These are phyloP conservation scores for Aphidius colemani DNA, from an alignment of 2,888 invertebrate species.

Conservation along the genomic window DNA sequence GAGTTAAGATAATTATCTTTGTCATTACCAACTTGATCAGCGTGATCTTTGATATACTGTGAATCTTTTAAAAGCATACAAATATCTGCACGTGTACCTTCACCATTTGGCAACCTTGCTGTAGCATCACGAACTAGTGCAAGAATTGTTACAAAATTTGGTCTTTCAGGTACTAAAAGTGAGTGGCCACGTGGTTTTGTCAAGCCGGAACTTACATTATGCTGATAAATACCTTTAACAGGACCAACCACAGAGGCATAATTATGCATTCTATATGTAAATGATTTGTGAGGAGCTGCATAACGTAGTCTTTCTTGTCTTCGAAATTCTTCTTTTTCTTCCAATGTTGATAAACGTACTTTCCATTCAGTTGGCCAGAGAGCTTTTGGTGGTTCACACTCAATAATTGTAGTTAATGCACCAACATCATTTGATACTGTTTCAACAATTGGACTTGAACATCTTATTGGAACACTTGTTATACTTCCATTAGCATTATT, in stretches of 20 bases:
- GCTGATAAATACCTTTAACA: conserved; percentile 78
- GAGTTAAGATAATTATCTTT: conserved; percentile 74
- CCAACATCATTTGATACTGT: conserved; percentile 45
- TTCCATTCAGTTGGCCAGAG: conserved; percentile 82
- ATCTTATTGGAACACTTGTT: conserved; percentile 36
- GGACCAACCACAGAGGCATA: conserved; percentile 84
- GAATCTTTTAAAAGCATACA: conserved; percentile 84
- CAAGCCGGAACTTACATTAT: conserved; percentile 59
- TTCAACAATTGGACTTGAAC: conserved; percentile 48
- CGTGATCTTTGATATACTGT: conserved; percentile 65
- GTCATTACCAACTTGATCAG: conserved; percentile 47
- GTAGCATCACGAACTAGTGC: conserved; percentile 93
- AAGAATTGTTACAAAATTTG: conserved; percentile 88
- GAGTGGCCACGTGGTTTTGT: conserved; percentile 80
- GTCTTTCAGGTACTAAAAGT: conserved; percentile 79
- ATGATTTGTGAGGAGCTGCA: conserved; percentile 87
- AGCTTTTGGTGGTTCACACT: conserved; percentile 61
- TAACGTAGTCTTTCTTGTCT: conserved; percentile 83
- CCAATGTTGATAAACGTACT: conserved; percentile 76
- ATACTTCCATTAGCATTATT: conserved; percentile 36
- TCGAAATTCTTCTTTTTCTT: conserved; percentile 78
- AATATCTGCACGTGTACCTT: conserved; percentile 89
- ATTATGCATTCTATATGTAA: conserved; percentile 86
- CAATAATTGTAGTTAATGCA: conserved; percentile 45
- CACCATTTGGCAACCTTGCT: conserved; percentile 91